Evolutionary conservation across 2,888 invertebrate species (phyloP), one percentile per base, ranked within the genome.

Genomic region (Malthinus flaveolus): DNA sequence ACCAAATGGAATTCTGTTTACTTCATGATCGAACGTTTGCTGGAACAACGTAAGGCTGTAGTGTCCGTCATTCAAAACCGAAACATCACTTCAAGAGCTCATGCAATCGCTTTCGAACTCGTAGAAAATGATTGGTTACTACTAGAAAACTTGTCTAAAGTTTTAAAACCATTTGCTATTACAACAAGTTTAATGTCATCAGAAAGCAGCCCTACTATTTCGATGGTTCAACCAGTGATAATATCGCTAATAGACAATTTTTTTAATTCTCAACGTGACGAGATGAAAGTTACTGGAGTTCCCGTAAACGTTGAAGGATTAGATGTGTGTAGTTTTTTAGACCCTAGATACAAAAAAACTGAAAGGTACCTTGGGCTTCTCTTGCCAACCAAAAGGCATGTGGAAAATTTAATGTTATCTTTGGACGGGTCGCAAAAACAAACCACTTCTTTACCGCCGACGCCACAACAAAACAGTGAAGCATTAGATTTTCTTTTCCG

Each of bases 1-100:
- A 65, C 66, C 5, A 46, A 59, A 12, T 66, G 66, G 65, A 66
- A 65, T 53, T 67, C 65, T 12, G 61, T 59, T 7, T 67, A 58
- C 62, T 52, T 34, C 37, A 67, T 66, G 66, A 13, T 63, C 34
- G 64, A 57, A 53, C 37, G 65, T 32, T 34, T 66, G 8, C 3
- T 67, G 15, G 63, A 68, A 32, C 65, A 67, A 57, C 61, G 64
- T 12, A 37, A 45, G 48, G 66, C 64, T 35, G 39, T 67, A 32
- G 49, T 51, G 9, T 46, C 53, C 32, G 64, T 66, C n/a, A n/a
- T n/a, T n/a, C n/a, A n/a, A n/a, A n/a, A 64, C 36, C 56, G 58
- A 50, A 37, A 42, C 45, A 32, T 56, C 8, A 63, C 60, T 13
- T 33, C 53, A 46, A 53, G 37, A 48, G 5, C 11, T 3, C 51